These are phyloP conservation scores for Nibea coibor DNA, from an alignment of 2,113 vertebrate species.

Conservation along the genomic window DNA sequence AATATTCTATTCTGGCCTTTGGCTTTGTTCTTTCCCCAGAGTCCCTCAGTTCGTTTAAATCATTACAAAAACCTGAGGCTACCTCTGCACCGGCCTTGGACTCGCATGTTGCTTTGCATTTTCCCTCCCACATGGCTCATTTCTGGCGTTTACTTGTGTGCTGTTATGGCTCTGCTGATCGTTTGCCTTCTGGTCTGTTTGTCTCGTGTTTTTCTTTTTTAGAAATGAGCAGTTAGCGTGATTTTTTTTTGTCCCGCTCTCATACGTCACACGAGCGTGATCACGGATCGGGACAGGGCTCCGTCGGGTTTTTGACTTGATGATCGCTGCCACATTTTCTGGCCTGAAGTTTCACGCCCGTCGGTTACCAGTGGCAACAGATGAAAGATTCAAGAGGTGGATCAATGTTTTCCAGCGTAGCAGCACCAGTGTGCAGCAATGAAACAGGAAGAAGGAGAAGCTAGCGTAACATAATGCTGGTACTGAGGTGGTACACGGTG, in stretches of 20 bases:
- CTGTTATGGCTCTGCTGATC: conserved; percentile 7
- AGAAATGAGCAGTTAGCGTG: conserved; percentile 5
- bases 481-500: too few relatives aligned
- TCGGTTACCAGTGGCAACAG: conserved; percentile 39
- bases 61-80: conserved; percentile 62
- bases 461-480: neutral
- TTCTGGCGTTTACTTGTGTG: conserved; percentile 34
- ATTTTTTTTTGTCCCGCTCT: neutral
- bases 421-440: conserved; percentile 16
- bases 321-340: conserved; percentile 11
- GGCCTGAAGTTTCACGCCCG: conserved; percentile 23
- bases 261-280: neutral
- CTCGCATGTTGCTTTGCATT: conserved; percentile 32
- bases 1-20: conserved; percentile 70
- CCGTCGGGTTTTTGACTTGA: conserved; percentile 6
- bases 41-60: conserved; percentile 58
- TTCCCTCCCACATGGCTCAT: conserved; percentile 49
- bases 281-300: conserved; percentile 1
- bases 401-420: conserved; percentile 51
- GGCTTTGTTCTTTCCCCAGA: conserved; percentile 57
- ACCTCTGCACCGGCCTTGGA: conserved; percentile 58
- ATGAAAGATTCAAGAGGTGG: conserved; percentile 35
- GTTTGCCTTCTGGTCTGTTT: conserved; percentile 53
- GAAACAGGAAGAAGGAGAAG: conserved; percentile 2
- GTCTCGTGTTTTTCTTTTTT: conserved; percentile 19